Conservation (phyloP, 2,797 vertebrate genomes). For the Perodicticus potto region DNA sequence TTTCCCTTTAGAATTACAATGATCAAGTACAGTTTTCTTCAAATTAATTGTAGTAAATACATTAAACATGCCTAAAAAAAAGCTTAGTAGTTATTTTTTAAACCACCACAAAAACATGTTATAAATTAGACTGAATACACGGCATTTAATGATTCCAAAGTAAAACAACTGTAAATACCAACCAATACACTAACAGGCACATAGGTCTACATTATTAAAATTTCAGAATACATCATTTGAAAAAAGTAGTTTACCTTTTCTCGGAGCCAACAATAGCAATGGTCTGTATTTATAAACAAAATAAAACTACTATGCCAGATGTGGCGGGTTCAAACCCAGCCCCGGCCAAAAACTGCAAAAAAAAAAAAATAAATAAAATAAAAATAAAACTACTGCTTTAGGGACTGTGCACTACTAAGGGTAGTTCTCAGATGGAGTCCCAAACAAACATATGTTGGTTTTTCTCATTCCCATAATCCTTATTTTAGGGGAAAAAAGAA, state of each 20-base stretch:
- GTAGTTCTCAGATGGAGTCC: constrained; percentile 77
- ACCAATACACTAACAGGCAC: not conserved
- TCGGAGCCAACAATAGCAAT: constrained; percentile 65
- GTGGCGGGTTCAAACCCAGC: too few relatives aligned
- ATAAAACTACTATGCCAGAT: constrained; percentile 76
- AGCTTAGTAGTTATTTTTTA: constrained; percentile 54
- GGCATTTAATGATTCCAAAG: constrained; percentile 38
- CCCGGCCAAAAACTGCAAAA: too few relatives aligned
- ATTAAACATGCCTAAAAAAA: constrained; percentile 62
- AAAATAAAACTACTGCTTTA: constrained; percentile 77
- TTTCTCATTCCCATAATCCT: constrained; percentile 78
- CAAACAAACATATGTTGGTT: constrained; percentile 71
- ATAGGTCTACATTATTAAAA: not conserved
- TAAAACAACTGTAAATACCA: constrained; percentile 49
- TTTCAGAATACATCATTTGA: constrained; percentile 67
- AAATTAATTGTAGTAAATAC: constrained; percentile 72
- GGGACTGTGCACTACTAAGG: constrained; percentile 66
- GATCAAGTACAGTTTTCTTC: constrained; percentile 69
- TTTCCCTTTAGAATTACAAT: constrained; percentile 82
- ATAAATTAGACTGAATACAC: constrained; percentile 39
- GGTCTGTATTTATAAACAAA: constrained; percentile 68
- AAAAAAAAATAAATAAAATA: too few relatives aligned
- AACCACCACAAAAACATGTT: constrained; percentile 42
- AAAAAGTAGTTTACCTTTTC: constrained; percentile 81
- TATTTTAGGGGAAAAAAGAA: constrained; percentile 77